Base-by-base conservation (phyloP, 2,888 invertebrate species). In the Crematogaster levior region DNA sequence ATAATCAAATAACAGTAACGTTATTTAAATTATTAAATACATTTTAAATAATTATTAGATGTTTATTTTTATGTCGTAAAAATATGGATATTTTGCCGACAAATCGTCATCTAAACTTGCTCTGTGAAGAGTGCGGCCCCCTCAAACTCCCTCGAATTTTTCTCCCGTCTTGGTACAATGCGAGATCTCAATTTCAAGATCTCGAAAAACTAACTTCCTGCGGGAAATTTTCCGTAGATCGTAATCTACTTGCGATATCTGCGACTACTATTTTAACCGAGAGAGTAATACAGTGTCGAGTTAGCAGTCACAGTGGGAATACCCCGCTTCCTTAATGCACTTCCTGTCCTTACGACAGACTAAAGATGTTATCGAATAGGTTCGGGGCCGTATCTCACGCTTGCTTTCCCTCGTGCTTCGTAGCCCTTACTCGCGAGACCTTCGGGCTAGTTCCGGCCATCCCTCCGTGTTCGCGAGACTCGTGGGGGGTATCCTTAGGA, bases 371-470 rank as follows among this genome's bases (percentile, higher is more conserved):
- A 89, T 89, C 89, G 81, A 21, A 21, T 51, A 75, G 83, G 82
- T 85, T 81, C 63, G 73, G 63, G 18, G 63, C 81, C 85, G 88
- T 88, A 89, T 89, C 89, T 89, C 88, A 88, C 89, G 66, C 83
- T 86, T 84, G 89, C 84, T 85, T 89, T 51, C 87, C 88, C 81
- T 63, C 75, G 83, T 83, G 82, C 77, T 72, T 60, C 72, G 53
- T 74, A 30, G 75, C 83, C 85, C 83, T 84, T 84, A 82, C 74
- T 81, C 82, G 75, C 81, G 46, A 73, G 82, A 60, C 83, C 86
- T 70, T 79, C 73, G 48, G 86, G 85, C 86, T 70, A 80, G 85
- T 85, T 85, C 86, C 84, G 86, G 86, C 82, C 82, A 84, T 85
- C 85, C 85, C 81, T 83, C 75, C 81, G 58, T 56, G 61, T 81